These are phyloP conservation scores for Cotesia congregata DNA, from an alignment of 2,888 invertebrate genomes.

Conservation along the genomic window DNA sequence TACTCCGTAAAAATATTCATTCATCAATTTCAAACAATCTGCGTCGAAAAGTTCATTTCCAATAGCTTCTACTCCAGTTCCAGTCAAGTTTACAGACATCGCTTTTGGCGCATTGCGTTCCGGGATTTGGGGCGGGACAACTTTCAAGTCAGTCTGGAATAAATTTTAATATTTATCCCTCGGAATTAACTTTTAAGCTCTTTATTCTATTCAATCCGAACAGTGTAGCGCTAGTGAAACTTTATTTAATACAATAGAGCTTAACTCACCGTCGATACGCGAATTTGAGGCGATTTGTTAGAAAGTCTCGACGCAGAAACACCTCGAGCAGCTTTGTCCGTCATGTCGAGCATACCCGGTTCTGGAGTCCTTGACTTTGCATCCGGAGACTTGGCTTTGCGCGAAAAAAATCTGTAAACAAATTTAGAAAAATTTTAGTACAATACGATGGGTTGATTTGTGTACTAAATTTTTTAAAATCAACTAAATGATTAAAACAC, in stretches of 20 bases:
- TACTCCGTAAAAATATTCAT: constrained; percentile 96
- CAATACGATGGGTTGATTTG: constrained; percentile 31
- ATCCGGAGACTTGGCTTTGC: constrained; percentile 76
- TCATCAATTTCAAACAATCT: constrained; percentile 90
- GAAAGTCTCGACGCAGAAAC: constrained; percentile 54
- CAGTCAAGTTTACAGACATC: constrained; percentile 78
- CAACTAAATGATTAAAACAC: not conserved
- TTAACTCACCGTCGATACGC: constrained; percentile 65
- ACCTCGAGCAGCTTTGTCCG: constrained; percentile 59
- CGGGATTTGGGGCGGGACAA: constrained; percentile 77
- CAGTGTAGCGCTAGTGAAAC: no score
- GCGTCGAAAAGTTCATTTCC: constrained; percentile 90
- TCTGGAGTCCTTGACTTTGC: constrained; percentile 81
- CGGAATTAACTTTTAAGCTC: constrained; percentile 1
- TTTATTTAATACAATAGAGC: no score
- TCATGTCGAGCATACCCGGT: constrained; percentile 70
- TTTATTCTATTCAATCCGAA: not conserved
- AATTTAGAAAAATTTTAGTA: constrained; percentile 2
- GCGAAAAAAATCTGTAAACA: constrained; percentile 82
- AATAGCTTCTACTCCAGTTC: constrained; percentile 82
- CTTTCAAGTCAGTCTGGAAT: constrained; percentile 75
- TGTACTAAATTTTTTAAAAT: constrained; percentile 7
- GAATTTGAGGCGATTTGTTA: constrained; percentile 64
- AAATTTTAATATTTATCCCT: constrained; percentile 57
- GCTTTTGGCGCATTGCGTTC: constrained; percentile 79